Evolutionary conservation across 1,140 invertebrate species (phyloP).

Genomic region (Drosophila guanche): DNA sequence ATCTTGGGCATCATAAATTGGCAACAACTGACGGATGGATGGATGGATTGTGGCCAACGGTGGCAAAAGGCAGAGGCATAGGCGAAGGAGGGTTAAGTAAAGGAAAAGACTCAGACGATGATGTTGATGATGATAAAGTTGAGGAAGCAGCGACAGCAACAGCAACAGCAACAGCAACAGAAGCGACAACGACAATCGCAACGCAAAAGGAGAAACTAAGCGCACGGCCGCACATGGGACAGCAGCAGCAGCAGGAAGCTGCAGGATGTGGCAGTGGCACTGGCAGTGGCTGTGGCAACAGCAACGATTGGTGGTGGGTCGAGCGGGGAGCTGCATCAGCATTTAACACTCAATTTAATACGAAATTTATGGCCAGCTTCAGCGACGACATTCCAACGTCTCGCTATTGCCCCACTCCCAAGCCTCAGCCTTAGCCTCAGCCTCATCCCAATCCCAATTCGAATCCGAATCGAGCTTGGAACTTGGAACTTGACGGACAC

Average conservation of each 20-base stretch:
- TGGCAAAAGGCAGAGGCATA: not conserved
- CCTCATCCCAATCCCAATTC: too few species aligned
- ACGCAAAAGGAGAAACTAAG: constrained; percentile 23
- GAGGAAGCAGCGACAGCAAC: too few species aligned
- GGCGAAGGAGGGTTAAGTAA: not conserved
- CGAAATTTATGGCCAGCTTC: constrained; percentile 78
- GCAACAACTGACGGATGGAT: constrained; percentile 71
- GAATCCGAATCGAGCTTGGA: not conserved
- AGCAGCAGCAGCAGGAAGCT: constrained; percentile 23
- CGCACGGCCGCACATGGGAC: constrained; percentile 71
- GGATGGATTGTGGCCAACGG: constrained; percentile 62
- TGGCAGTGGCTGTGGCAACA: too few species aligned
- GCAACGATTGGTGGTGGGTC: too few species aligned
- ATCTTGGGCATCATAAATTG: constrained; percentile 75
- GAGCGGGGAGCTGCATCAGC: constrained; percentile 38
- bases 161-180: too few species aligned
- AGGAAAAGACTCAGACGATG: constrained; percentile 16
- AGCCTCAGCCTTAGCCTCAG: too few species aligned
- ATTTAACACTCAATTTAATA: constrained; percentile 82
- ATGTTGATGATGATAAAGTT: not conserved
- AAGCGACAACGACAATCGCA: too few species aligned
- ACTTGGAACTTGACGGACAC: constrained; percentile 34
- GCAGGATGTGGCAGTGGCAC: too few species aligned
- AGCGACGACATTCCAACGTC: constrained; percentile 67
- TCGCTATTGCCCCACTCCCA: not conserved